These are phyloP conservation scores for Rostratula benghalensis DNA, from an alignment of 2,113 vertebrate genomes.

Conservation along the genomic window DNA sequence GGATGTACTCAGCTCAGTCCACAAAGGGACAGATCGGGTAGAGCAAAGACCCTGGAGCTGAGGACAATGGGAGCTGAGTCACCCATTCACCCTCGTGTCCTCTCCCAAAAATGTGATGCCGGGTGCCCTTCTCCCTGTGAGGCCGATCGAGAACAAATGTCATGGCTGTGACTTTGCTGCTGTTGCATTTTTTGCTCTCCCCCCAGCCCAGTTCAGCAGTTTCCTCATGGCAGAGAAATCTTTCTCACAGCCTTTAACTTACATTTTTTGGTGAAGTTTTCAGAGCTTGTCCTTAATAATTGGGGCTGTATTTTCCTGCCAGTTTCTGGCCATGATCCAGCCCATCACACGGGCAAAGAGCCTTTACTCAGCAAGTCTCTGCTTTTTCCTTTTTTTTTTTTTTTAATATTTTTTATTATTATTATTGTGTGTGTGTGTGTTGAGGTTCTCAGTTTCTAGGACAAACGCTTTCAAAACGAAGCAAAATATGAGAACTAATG, in stretches of 20 bases:
- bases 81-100: neutral
- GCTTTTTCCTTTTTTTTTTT: neutral
- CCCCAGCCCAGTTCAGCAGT: neutral
- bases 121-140: neutral
- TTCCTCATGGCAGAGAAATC: neutral
- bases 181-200: neutral
- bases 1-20: neutral
- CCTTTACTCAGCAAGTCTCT: neutral
- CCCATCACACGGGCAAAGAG: neutral
- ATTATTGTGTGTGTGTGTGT: neutral
- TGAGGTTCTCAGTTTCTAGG: neutral
- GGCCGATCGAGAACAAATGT: neutral
- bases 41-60: neutral
- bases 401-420: no score
- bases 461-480: neutral
- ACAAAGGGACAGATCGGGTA: neutral
- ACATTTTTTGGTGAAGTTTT: neutral
- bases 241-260: neutral
- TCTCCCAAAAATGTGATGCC: rapidly evolving
- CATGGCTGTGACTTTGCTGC: neutral
- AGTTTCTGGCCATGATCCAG: neutral
- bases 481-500: neutral
- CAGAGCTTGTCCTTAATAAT: neutral
- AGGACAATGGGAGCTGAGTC: neutral
- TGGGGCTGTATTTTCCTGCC: neutral